Evolutionary conservation across 2,888 invertebrate genomes (phyloP), one percentile per base, ranked within the genome.

Genomic region (Neoaliturus tenellus): DNA sequence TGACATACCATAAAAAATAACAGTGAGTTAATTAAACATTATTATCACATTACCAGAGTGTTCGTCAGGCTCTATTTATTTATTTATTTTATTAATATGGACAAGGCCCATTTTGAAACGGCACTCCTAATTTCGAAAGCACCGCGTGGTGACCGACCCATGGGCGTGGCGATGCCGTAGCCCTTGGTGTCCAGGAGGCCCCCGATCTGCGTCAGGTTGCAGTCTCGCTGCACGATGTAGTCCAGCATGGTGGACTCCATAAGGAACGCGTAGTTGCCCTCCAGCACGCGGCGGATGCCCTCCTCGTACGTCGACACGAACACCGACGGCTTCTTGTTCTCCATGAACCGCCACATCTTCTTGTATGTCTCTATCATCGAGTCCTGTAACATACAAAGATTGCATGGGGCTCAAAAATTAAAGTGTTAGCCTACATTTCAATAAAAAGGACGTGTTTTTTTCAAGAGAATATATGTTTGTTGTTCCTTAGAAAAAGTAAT

Each of bases 201-300:
- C 0, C 97, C 97, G 80, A 97, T 96, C 91, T 97, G 97, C 25
- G 96, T 97, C 58, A 97, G 91, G 90, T 97, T 96, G 89, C 97
- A 98, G 89, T 97, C 94, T 51, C 97, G 91, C 89, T 96, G 94
- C 55, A 96, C 95, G 86, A 93, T 93, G 90, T 96, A 98, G 89
- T 98, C 97, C 48, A 97, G 91, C 93, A 96, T 96, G 0, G 97
- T 96, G 0, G 96, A 97, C 90, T 98, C 98, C 95, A 97, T 97
- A 33, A 98, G 91, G 89, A 96, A 98, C 31, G 98, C 98, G 90
- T 97, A 98, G 89, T 96, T 95, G 3, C 95, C 96, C 88, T 94
- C 93, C 75, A 95, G 91, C 0, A 97, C 97, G 84, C 94, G 91
- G 78, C 93, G 92, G n/a, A 96, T 95, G 0, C 97, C 97, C 88